These are phyloP conservation scores for Cyprinella venusta DNA, from an alignment of 2,797 vertebrate species.

Conservation along the genomic window DNA sequence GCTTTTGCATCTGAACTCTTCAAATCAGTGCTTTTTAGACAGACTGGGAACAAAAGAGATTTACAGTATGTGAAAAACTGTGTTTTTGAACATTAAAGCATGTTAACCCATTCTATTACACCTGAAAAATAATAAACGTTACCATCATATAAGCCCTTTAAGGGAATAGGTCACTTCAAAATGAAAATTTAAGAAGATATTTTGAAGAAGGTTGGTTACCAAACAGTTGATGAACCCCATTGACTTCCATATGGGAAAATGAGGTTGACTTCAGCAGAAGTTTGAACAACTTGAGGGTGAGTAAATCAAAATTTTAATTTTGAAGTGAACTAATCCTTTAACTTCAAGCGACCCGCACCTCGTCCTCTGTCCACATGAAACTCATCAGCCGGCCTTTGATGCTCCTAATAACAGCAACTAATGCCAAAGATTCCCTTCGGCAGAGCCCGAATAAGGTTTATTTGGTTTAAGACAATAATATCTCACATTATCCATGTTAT, in stretches of 20 bases:
- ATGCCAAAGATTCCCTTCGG: slow-evolving; percentile 12
- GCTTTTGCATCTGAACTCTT: too few species aligned
- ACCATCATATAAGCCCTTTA: neutral
- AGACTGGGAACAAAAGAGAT: neutral
- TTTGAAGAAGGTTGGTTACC: too few species aligned
- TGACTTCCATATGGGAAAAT: too few species aligned
- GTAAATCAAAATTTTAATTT: too few species aligned
- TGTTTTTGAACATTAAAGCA: neutral
- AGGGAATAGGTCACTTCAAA: too few species aligned
- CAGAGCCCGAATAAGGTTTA: neutral
- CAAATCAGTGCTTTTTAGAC: too few species aligned
- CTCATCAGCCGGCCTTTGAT: neutral
- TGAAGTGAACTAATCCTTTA: neutral
- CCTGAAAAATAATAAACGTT: neutral
- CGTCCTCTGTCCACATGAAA: neutral
- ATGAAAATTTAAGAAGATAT: too few species aligned
- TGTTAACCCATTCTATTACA: too few species aligned
- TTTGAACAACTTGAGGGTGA: too few species aligned
- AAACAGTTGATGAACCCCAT: too few species aligned
- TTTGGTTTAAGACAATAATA: slow-evolving; percentile 22
- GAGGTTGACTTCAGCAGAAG: too few species aligned
- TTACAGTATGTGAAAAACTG: too few species aligned
- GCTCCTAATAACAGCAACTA: neutral
- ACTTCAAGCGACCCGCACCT: neutral
- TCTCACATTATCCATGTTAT: neutral